Conservation (phyloP, 2,888 invertebrate genomes). For the Anoncus sp. region DNA sequence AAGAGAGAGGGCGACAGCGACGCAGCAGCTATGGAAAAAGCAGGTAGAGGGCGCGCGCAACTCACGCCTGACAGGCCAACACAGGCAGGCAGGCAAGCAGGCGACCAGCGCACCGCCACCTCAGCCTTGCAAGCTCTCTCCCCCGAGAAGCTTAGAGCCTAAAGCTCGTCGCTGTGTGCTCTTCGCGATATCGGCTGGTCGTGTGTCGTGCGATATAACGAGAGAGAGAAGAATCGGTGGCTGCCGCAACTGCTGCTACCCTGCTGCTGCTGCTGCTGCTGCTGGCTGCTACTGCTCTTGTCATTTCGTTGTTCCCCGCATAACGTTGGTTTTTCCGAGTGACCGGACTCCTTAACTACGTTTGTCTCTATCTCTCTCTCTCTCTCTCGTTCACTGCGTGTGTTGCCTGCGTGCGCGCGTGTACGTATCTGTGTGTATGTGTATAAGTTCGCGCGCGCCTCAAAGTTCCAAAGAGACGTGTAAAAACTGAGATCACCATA, state of each 20-base stretch:
- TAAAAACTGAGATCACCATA: conserved; percentile 9
- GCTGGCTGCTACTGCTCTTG: conserved; percentile 18
- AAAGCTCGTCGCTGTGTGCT: conserved; percentile 82
- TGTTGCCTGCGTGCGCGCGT: conserved; percentile 80
- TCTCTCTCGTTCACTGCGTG: too few relatives aligned
- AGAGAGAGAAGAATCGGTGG: conserved; percentile 39
- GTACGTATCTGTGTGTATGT: conserved; percentile 16
- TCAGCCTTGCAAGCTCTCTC: conserved; percentile 83
- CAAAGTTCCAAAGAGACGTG: conserved; percentile 44
- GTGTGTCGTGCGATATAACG: conserved; percentile 53
- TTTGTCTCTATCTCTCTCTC: too few relatives aligned
- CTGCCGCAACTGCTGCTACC: conserved; percentile 32
- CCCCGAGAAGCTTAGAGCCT: conserved; percentile 72
- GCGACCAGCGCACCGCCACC: conserved; percentile 70
- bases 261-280: conserved; percentile 13
- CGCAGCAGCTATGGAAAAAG: conserved; percentile 59
- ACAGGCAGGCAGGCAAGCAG: conserved; percentile 69
- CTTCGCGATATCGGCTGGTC: conserved; percentile 71
- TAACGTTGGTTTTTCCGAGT: conserved; percentile 27
- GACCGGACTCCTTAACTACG: conserved; percentile 10
- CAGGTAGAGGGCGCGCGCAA: conserved; percentile 74
- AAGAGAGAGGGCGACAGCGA: conserved; percentile 52
- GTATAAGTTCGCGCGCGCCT: conserved; percentile 47
- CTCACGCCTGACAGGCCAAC: conserved; percentile 69
- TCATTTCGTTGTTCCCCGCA: conserved; percentile 20